Evolutionary conservation across 2,113 vertebrate genomes (phyloP), one percentile per base, ranked within the genome.

Genomic region (Coturnix japonica): DNA sequence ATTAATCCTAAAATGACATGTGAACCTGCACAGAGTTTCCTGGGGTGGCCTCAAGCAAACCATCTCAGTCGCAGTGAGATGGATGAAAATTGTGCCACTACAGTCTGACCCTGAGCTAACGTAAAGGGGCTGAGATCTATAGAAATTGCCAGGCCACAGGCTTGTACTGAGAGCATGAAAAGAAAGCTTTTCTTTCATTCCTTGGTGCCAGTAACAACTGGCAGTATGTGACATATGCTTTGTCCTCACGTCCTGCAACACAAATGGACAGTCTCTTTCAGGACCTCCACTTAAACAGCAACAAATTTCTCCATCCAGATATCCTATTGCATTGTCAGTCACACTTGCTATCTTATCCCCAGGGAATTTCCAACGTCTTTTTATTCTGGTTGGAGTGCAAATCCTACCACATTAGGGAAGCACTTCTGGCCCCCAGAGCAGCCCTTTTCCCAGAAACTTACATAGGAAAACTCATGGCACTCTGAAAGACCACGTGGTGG

Each of bases 361-460:
- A 77, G 57, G 72, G 79, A 76, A 85, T 76, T 91, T 90, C 51
- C 79, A 91, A 72, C 35, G 3, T 1, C 56, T 82, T 81, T 33
- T 8, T 64, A 51, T 44, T 95, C 57, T 79, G 33, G 56, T 75
- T 73, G 44, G 43, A 75, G n/a, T 66, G 60, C 60, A 93, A 95
- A 94, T 82, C 90, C 91, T 70, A 53, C 9, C 17, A 59, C 39
- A 61, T 69, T 46, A 91, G 67, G 41, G 28, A 65, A 94, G 77
- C 64, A 90, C 33, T 81, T 81, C 83, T 72, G 56, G 57, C 60
- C 80, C 28, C 65, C 61, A 8, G 5, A 90, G 26, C 41, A 94
- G 82, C 66, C 53, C 53, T 89, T 54, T 69, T 81, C 78, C 86
- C 83, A 93, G 85, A 91, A 95, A 88, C 14, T 49, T 79, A 13